Percentiles rank a stretch among this genome's conserved stretches.
These are phyloP conservation scores for Megaceryle maxima DNA, from an alignment of 2,113 vertebrate species.

Conservation along the genomic window DNA sequence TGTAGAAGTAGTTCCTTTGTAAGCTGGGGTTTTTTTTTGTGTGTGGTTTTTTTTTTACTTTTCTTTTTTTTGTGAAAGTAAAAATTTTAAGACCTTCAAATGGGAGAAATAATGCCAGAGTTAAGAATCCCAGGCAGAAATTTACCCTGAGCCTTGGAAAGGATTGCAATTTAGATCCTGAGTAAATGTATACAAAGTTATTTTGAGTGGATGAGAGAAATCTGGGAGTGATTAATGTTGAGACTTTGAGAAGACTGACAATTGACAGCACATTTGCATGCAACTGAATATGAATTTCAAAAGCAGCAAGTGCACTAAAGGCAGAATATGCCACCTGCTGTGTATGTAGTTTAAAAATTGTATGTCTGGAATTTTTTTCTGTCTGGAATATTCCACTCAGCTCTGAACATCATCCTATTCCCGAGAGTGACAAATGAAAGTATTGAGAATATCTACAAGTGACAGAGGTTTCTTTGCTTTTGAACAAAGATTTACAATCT, in stretches of 20 bases:
- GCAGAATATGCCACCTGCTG: neutral
- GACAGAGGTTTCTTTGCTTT: neutral
- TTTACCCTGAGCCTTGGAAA: neutral
- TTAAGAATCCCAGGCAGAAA: neutral
- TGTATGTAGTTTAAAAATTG: neutral
- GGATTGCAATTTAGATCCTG: neutral
- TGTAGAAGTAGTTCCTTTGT: neutral
- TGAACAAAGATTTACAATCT: neutral
- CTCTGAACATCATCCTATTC: neutral
- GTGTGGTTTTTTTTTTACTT: too few species aligned
- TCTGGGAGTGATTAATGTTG: neutral
- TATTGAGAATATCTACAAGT: neutral
- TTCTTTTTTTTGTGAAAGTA: neutral
- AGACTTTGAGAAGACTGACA: neutral
- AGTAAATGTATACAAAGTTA: neutral
- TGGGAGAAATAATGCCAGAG: accelerated
- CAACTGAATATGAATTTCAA: neutral
- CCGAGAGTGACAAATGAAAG: neutral
- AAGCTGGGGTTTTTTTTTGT: neutral
- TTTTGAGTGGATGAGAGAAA: neutral
- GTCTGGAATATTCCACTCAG: neutral
- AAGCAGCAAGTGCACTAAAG: neutral
- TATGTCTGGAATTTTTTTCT: neutral
- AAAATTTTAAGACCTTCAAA: neutral
- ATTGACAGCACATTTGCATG: neutral